A percentile compares a stretch with the other conserved stretches of the same genome.
Conservation (phyloP, 2,113 vertebrate species). For the Mohoua ochrocephala region DNA sequence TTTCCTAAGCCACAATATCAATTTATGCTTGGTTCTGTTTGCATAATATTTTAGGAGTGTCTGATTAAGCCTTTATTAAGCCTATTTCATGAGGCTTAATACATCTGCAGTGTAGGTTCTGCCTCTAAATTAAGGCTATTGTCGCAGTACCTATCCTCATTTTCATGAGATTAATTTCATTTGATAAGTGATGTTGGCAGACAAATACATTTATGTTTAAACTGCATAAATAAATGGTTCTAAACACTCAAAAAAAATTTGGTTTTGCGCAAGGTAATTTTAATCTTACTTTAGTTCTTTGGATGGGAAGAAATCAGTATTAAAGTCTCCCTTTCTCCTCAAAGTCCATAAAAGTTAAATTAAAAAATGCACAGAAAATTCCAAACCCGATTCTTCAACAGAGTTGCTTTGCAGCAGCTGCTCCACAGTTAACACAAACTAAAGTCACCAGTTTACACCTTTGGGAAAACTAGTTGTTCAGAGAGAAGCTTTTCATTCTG, state of each 20-base stretch:
- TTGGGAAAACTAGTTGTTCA: background rate
- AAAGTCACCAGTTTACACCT: background rate
- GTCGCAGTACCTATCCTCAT: background rate
- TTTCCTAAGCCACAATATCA: background rate
- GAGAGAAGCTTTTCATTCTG: background rate
- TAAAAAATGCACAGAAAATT: background rate
- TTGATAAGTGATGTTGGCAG: background rate
- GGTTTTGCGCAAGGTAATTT: background rate
- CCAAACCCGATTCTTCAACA: background rate
- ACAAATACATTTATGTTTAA: background rate
- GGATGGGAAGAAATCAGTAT: background rate
- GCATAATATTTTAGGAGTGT: background rate
- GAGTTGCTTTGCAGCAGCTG: background rate
- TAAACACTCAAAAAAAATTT: background rate
- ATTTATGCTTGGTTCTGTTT: background rate
- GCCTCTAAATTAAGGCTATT: background rate
- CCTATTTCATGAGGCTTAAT: background rate
- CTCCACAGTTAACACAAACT: background rate
- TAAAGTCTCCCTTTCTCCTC: background rate
- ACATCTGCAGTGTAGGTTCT: background rate
- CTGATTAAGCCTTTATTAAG: conserved; percentile 18
- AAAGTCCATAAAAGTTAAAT: background rate
- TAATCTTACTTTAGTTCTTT: background rate
- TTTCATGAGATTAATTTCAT: background rate
- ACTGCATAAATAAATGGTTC: background rate